These are phyloP conservation scores for Mantis religiosa DNA, from an alignment of 2,888 invertebrate species.

Conservation along the genomic window DNA sequence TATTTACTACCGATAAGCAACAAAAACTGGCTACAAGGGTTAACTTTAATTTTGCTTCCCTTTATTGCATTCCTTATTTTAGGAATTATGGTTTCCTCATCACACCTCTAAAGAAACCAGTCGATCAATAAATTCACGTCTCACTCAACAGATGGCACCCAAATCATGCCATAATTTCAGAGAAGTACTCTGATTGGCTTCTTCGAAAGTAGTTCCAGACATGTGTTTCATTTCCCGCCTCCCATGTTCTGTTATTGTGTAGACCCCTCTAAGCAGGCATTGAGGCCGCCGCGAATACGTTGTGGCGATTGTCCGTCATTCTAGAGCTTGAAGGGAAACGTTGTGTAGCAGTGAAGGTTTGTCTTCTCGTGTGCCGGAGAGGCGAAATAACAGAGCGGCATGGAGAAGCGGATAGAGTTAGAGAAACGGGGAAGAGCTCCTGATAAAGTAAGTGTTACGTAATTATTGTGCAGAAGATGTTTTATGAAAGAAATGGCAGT, in stretches of 20 bases:
- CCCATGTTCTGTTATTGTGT: slow-evolving; percentile 40
- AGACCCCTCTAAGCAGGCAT: slow-evolving; percentile 39
- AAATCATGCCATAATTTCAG: not conserved
- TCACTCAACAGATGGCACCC: slow-evolving; percentile 24
- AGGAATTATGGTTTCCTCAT: not conserved
- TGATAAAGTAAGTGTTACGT: slow-evolving; percentile 67
- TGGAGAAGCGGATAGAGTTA: slow-evolving; percentile 94
- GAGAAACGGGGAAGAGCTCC: slow-evolving; percentile 90
- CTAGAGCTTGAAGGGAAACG: slow-evolving; percentile 43
- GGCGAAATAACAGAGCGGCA: slow-evolving; percentile 43
- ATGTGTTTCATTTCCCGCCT: slow-evolving; percentile 45
- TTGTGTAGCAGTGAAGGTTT: slow-evolving; percentile 36
- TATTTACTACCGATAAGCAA: not conserved
- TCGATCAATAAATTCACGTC: slow-evolving; percentile 27
- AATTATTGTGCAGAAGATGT: not conserved
- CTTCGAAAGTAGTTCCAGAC: slow-evolving; percentile 43
- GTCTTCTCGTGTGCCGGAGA: slow-evolving; percentile 30
- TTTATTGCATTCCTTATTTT: not conserved
- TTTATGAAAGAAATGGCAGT: not conserved
- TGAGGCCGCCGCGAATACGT: slow-evolving; percentile 32
- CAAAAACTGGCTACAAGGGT: not conserved
- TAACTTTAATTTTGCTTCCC: not conserved
- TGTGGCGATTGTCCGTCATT: slow-evolving; percentile 43
- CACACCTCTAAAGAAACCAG: not conserved
- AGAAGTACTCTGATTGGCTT: slow-evolving; percentile 37